Evolutionary conservation across 2,888 invertebrate species (phyloP).

Genomic region (Subacronicta megacephala): DNA sequence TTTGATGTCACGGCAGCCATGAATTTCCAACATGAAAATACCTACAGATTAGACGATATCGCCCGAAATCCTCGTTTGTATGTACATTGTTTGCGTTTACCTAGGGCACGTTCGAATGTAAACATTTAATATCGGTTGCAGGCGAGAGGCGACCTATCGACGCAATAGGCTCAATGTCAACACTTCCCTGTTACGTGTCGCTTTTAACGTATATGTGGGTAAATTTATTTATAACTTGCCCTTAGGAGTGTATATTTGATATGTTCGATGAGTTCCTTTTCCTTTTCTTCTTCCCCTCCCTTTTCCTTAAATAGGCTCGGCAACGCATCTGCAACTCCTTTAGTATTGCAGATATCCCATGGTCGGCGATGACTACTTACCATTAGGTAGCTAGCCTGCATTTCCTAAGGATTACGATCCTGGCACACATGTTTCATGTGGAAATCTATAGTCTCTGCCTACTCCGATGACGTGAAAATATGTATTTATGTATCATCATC

Average conservation of each 20-base stretch:
- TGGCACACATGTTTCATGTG: no score
- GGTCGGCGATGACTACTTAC: no score
- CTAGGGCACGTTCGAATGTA: slow-evolving; percentile 71
- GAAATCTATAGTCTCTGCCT: no score
- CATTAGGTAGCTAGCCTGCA: no score
- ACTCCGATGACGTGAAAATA: no score
- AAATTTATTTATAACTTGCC: slow-evolving; percentile 47
- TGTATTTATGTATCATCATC: no score
- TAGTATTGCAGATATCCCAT: no score
- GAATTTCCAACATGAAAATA: slow-evolving; percentile 61
- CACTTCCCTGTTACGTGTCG: slow-evolving; percentile 50
- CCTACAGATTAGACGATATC: slow-evolving; percentile 70
- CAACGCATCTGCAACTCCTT: no score
- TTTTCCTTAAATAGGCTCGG: no score
- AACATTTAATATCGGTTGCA: slow-evolving; percentile 82
- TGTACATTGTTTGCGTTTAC: slow-evolving; percentile 74
- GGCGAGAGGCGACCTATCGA: slow-evolving; percentile 59
- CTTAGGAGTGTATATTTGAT: slow-evolving; percentile 4
- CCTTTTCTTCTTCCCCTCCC: no score
- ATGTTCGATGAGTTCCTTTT: no score
- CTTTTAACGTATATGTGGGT: slow-evolving; percentile 53
- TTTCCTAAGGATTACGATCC: no score
- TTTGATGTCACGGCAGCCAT: slow-evolving; percentile 58
- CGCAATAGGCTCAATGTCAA: slow-evolving; percentile 59
- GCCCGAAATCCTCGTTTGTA: slow-evolving; percentile 64